Conservation (phyloP, 2,113 vertebrate genomes). For the Narcine bancroftii region DNA sequence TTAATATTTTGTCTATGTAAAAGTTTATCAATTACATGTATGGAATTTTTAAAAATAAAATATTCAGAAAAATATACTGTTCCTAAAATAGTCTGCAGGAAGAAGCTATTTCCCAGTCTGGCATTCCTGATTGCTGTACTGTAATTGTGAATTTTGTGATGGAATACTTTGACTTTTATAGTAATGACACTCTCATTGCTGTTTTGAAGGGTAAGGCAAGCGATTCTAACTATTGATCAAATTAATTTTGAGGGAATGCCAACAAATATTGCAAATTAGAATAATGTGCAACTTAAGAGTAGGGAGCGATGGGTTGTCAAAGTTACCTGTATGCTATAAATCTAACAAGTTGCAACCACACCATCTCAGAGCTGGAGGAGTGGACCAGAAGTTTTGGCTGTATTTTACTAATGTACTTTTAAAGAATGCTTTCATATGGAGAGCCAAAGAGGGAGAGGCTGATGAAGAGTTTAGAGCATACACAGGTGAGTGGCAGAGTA, state of each 20-base stretch:
- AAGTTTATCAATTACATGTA: too few relatives aligned
- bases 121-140: too few relatives aligned
- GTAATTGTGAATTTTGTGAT: background rate
- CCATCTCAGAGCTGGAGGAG: background rate
- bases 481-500: too few relatives aligned
- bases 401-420: background rate
- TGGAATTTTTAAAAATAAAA: too few relatives aligned
- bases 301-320: background rate
- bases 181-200: background rate
- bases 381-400: background rate
- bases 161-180: background rate
- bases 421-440: too few relatives aligned
- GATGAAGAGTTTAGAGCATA: too few relatives aligned
- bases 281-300: background rate
- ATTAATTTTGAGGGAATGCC: background rate
- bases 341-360: background rate
- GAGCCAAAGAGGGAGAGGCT: too few relatives aligned
- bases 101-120: too few relatives aligned
- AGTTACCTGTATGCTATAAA: background rate
- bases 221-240: background rate
- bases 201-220: background rate
- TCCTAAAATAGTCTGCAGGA: too few relatives aligned
- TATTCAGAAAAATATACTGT: too few relatives aligned
- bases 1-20: too few relatives aligned
- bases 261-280: background rate